Evolutionary conservation across 2,113 vertebrate genomes (phyloP).

Genomic region (Protobothrops mucrosquamatus): DNA sequence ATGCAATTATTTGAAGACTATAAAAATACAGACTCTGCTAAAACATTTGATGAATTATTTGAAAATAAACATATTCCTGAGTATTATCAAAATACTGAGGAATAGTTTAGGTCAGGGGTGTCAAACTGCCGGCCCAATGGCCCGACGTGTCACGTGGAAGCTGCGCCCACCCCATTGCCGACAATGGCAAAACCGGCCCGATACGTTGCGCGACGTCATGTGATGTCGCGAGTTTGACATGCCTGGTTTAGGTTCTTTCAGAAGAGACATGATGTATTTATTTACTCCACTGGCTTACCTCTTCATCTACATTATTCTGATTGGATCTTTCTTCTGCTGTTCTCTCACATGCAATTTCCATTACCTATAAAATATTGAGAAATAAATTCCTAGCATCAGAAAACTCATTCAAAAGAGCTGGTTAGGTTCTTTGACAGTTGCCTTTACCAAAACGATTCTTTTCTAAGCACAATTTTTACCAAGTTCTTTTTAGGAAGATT

Average conservation of each 20-base stretch:
- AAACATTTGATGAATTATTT: background rate
- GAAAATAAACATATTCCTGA: background rate
- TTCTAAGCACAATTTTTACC: background rate
- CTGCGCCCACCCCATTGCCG: too few relatives aligned
- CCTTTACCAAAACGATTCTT: background rate
- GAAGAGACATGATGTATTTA: background rate
- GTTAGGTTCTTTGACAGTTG: background rate
- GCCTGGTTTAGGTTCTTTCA: background rate
- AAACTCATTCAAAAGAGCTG: background rate
- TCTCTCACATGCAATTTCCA: slow-evolving; percentile 83
- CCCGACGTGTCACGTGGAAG: too few relatives aligned
- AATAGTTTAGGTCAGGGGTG: background rate
- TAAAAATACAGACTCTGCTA: background rate
- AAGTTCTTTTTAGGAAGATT: background rate
- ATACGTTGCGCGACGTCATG: too few relatives aligned
- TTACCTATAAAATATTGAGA: slow-evolving; percentile 74
- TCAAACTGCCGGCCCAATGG: too few relatives aligned
- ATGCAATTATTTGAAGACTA: background rate
- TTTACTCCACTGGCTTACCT: slow-evolving; percentile 69
- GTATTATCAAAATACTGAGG: background rate
- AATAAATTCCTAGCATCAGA: slow-evolving; percentile 25
- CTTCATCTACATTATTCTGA: slow-evolving; percentile 92
- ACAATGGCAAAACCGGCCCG: too few relatives aligned
- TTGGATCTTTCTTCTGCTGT: slow-evolving; percentile 84
- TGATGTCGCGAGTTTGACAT: too few relatives aligned